Evolutionary conservation across 2,797 vertebrate species (phyloP), one percentile per base, ranked within the genome.

Genomic region (Pantherophis alleghaniensis): DNA sequence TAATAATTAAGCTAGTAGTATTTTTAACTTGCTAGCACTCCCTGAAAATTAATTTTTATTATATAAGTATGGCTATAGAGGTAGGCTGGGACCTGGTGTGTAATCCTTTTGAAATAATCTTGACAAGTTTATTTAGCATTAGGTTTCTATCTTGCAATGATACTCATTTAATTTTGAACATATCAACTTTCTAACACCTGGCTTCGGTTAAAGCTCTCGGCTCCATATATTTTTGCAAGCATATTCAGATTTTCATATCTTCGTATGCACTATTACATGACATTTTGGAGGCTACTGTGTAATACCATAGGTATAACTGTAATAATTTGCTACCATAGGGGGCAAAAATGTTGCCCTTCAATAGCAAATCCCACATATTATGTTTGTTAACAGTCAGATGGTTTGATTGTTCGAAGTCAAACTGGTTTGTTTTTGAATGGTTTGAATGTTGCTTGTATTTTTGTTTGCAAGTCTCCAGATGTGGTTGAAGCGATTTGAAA

Each of bases 381-480:
- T 63, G 94, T 94, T 93, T 96, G 74, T 92, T 91, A 55, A 59
- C 42, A 92, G n/a, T 28, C 87, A 86, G 93, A 93, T 59, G 90
- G 87, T 95, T 96, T 96, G 94, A 93, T 63, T 95, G 89, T 93
- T 69, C 89, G 69, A 91, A 87, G 60, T 93, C 95, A 95, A 56
- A 3, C 16, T 53, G n/a, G 11, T 95, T 9, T 88, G 91, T 90
- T 94, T 4, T 90, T 94, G 37, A 59, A 56, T 79, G 14, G 63
- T 59, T 92, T 60, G 57, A 92, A 88, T 88, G 18, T 59, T 20
- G 18, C 91, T 69, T 88, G 26, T 42, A n/a, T 24, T 66, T 69
- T 69, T 18, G 4, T 56, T 56, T 66, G 61, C 61, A 87, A 69
- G 53, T 59, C 32, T 87, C 60, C 37, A 90, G 37, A 60, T 26